phyloP scores from a whole-genome alignment of 2,113 vertebrate genomes.

The Brachyistius frenatus region DNA sequence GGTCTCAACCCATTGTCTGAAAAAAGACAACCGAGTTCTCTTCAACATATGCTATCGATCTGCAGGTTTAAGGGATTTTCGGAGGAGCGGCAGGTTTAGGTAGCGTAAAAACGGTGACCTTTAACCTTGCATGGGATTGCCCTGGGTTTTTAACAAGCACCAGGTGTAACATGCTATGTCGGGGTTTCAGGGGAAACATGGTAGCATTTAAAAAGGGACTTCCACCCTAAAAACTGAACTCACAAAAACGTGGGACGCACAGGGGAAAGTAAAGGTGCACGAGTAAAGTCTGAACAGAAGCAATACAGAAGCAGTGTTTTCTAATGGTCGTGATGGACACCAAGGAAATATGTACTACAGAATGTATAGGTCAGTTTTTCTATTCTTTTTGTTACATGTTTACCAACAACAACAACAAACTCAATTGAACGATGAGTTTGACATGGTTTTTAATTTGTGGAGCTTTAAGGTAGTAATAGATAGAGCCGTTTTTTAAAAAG shows the following conservation, averaged over 20 bases:
- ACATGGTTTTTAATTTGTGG: too few species aligned
- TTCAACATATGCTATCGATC: conserved; percentile 70
- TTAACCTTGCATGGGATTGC: conserved; percentile 60
- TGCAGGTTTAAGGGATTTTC: conserved; percentile 57
- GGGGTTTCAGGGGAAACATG: conserved; percentile 52
- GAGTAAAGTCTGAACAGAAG: background rate
- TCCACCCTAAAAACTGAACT: conserved; percentile 47
- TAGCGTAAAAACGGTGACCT: conserved; percentile 70
- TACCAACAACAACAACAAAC: too few species aligned
- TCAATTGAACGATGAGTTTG: too few species aligned
- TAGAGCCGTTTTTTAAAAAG: too few species aligned
- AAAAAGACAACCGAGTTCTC: conserved; percentile 22
- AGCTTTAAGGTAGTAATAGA: too few species aligned
- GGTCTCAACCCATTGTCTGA: conserved; percentile 42
- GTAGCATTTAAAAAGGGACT: conserved; percentile 4
- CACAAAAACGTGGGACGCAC: background rate
- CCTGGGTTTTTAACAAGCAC: conserved; percentile 66
- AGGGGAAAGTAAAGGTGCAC: background rate
- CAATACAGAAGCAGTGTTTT: background rate
- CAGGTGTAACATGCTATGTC: conserved; percentile 61
- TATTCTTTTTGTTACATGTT: too few species aligned
- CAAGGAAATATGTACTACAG: too few species aligned
- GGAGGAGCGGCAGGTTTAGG: conserved; percentile 70
- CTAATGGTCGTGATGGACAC: background rate
- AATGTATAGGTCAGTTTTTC: too few species aligned